Evolutionary conservation across 2,888 invertebrate genomes (phyloP), one percentile per base, ranked within the genome.

Genomic region (Cynaeus angustus): DNA sequence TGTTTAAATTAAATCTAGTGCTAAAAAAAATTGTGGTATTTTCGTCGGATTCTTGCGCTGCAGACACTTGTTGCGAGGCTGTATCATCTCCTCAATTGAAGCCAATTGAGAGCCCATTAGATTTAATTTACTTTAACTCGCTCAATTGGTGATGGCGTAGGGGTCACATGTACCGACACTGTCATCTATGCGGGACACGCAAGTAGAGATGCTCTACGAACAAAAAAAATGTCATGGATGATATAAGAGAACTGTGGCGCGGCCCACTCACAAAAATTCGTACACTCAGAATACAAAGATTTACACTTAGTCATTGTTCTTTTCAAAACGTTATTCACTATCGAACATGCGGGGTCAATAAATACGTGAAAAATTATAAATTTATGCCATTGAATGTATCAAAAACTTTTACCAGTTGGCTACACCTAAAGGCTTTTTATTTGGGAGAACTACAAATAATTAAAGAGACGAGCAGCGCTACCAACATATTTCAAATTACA

Each of bases 61-160:
- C 75, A 77, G 72, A 75, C 83, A 83, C 83, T 83, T 83, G 83
- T 82, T 82, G 83, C 78, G 77, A 79, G 77, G 77, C 81, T 80
- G 82, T 78, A 81, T 80, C 80, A 80, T 81, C 82, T 81, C 79
- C 74, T 78, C 83, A 85, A 85, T 85, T 85, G 83, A 71, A 65
- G 73, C 79, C 84, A 86, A 86, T 85, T 85, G 85, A 85, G 78
- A 74, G 76, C 75, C 82, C 84, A 85, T 86, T 85, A 85, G 79
- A 77, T 79, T 83, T 83, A 86, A 86, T 86, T 86, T 83, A 83
- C 78, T 79, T 85, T 84, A 85, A 85, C 85, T 83, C 81, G 85
- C 84, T 85, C 82, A 85, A 85, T 85, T 85, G 84, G 79, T 77
- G 78, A 78, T 79, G 81, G 83, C 81, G 83, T 82, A 82, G 83